Evolutionary conservation across 2,888 invertebrate genomes (phyloP), one percentile per base, ranked within the genome.

Genomic region (Volucella inanis): DNA sequence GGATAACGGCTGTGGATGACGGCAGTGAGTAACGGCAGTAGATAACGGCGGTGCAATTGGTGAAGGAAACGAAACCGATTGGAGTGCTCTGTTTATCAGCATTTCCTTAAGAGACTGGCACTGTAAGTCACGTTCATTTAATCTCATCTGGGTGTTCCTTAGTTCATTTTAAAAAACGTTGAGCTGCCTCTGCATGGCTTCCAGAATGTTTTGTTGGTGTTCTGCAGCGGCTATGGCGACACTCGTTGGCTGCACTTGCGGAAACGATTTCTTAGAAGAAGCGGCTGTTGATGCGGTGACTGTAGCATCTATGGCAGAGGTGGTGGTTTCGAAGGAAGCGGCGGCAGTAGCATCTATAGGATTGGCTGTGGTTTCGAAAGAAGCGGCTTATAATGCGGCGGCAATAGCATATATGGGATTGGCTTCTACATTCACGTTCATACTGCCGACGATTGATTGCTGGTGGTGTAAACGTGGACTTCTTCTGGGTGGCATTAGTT

Each of bases 71-170:
- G 0, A 31, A 31, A 31, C 31, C 31, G 31, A 31, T 31, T 31
- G 31, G 31, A 31, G 31, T 31, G 31, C 31, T 31, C 31, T 31
- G 31, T 31, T 31, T 31, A 31, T 4, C 31, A 31, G 31, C 31
- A 6, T 31, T 31, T 31, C 47, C 47, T 47, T 62, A n/a, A 62
- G 15, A 8, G 45, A 45, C 47, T 61, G 61, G 14, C 61, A 61
- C 45, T 61, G 61, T 8, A 47, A n/a, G 31, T 62, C 31, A 47
- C 62, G 62, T 62, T 62, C 47, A 47, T 47, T 12, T 3, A 62
- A 14, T 31, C 47, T 31, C 3, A 47, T 62, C 14, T 62, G 22
- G 31, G 62, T 62, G 15, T 8, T 45, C 62, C 62, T 45, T 10
- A 62, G 62, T 62, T 62, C 62, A 31, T 8, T 47, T 39, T 49